phyloP scores from a whole-genome alignment of 64 coral and sea anemone species.

The Montipora sp. region DNA sequence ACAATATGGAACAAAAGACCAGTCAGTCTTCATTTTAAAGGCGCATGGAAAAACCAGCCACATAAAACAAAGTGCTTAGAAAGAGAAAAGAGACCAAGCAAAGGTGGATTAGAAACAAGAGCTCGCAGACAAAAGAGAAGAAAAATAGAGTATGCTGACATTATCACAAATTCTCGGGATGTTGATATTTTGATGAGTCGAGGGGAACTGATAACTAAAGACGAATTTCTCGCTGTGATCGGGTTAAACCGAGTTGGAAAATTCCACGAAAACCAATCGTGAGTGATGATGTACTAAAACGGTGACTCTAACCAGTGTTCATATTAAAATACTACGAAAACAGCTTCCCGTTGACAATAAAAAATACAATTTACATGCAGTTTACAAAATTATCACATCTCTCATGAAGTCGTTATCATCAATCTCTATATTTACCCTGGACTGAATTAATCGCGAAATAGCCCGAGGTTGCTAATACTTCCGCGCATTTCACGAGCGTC shows the following conservation, averaged over 20 bases:
- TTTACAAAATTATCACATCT: no score
- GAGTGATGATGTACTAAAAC: not conserved
- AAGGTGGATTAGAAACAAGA: not conserved
- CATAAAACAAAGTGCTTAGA: not conserved
- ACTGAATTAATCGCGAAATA: no score
- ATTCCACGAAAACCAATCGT: not conserved
- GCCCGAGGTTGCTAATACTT: no score
- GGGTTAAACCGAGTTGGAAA: not conserved
- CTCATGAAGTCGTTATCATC: no score
- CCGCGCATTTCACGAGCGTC: no score
- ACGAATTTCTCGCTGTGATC: slow-evolving; percentile 6
- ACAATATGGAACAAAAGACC: not conserved
- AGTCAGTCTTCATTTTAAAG: not conserved
- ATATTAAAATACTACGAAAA: no score
- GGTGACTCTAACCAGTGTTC: not conserved
- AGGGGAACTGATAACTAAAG: slow-evolving; percentile 26
- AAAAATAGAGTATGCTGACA: not conserved
- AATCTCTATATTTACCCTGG: no score
- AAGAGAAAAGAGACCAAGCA: not conserved
- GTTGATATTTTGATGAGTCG: slow-evolving; percentile 26
- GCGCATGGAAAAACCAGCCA: not conserved
- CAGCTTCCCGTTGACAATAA: no score
- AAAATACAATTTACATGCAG: no score
- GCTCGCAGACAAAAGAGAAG: not conserved
- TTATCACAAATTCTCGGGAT: not conserved